These are phyloP conservation scores for Phrynosoma platyrhinos DNA, from an alignment of 2,113 vertebrate genomes.

Conservation along the genomic window DNA sequence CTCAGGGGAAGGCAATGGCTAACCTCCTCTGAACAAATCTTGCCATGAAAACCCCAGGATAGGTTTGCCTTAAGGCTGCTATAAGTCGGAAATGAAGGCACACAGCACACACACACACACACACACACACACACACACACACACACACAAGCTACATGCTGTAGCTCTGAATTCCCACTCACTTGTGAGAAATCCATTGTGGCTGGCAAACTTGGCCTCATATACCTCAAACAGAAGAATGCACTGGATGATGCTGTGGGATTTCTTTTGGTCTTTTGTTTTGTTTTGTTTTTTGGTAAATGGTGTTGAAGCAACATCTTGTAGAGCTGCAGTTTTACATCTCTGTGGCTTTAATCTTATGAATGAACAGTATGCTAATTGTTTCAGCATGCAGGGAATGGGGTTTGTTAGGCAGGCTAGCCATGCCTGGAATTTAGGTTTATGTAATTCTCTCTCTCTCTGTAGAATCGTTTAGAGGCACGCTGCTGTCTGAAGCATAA, in stretches of 20 bases:
- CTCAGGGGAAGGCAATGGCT: too few relatives aligned
- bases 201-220: not conserved
- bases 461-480: conserved; percentile 33
- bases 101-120: too few relatives aligned
- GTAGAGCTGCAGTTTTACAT: conserved; percentile 57
- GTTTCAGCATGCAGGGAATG: conserved; percentile 57
- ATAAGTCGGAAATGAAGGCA: too few relatives aligned
- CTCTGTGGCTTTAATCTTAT: conserved; percentile 55
- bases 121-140: too few relatives aligned
- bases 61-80: too few relatives aligned
- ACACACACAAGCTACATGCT: too few relatives aligned
- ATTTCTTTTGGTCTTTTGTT: not conserved
- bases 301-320: not conserved
- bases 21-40: too few relatives aligned
- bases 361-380: conserved; percentile 68
- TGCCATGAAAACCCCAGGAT: too few relatives aligned
- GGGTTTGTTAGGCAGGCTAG: conserved; percentile 48
- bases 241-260: not conserved
- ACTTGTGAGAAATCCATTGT: not conserved
- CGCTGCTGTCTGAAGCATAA: conserved; percentile 16
- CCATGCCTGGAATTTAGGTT: conserved; percentile 68
- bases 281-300: too few relatives aligned
- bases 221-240: not conserved
- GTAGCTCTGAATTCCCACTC: too few relatives aligned
- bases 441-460: conserved; percentile 51